Percentiles rank a stretch among this genome's conserved stretches.
phyloP scores from a whole-genome alignment of 2,797 vertebrate genomes.

The Poliocrania exsul region DNA sequence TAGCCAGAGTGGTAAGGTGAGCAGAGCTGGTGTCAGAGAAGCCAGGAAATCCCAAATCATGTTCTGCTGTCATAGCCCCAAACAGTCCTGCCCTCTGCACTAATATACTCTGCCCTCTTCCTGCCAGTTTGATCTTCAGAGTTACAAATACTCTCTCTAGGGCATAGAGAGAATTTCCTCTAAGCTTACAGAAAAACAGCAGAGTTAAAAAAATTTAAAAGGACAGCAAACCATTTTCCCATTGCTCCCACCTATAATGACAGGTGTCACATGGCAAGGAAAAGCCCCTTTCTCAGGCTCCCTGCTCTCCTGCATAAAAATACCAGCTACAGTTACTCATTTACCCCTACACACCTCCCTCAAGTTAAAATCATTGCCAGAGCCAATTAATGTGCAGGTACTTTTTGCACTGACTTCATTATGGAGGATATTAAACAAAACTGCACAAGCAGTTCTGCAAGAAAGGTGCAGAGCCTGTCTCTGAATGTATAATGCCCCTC shows the following conservation, averaged over 20 bases:
- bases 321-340: neutral
- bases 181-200: neutral
- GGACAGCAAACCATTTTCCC: neutral
- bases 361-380: neutral
- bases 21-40: neutral
- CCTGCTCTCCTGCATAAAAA: neutral
- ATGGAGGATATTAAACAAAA: neutral
- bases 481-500: neutral
- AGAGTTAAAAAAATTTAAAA: neutral
- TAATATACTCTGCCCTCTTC: neutral
- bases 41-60: neutral
- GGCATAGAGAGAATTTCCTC: neutral
- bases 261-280: rapidly evolving
- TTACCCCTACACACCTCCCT: neutral
- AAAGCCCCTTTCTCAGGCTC: neutral
- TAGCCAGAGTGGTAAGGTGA: neutral
- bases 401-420: neutral
- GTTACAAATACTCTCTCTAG: neutral
- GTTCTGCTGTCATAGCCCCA: rapidly evolving
- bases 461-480: neutral
- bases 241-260: neutral
- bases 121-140: neutral
- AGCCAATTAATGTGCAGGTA: neutral
- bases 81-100: neutral
- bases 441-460: neutral